Evolutionary conservation across 2,113 vertebrate genomes (phyloP).

Genomic region (Colius striatus): DNA sequence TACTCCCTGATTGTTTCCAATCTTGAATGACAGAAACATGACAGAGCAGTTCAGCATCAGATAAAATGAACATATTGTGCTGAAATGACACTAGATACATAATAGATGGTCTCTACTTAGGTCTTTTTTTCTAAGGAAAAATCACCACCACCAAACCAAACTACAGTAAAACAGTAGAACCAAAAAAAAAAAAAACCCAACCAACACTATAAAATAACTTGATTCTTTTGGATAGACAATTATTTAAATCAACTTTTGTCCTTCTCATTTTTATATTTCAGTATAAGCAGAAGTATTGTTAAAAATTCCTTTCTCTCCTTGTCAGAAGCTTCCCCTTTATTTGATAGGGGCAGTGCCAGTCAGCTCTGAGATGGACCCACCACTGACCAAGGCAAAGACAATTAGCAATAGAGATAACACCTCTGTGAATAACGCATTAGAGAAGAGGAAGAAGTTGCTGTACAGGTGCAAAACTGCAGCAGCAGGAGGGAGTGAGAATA

Average conservation of each 20-base stretch:
- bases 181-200: accelerated
- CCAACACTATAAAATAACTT: not conserved
- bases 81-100: not conserved
- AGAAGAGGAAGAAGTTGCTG: too few relatives aligned
- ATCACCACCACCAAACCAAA: not conserved
- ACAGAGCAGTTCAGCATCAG: not conserved
- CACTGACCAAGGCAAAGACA: too few relatives aligned
- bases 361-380: too few relatives aligned
- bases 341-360: too few relatives aligned
- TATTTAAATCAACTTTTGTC: accelerated
- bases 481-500: too few relatives aligned
- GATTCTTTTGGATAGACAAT: not conserved
- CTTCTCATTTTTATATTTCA: not conserved
- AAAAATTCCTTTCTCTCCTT: not conserved
- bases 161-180: too few relatives aligned
- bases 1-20: not conserved
- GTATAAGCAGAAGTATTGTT: not conserved
- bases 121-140: not conserved
- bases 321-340: too few relatives aligned
- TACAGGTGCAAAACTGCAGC: too few relatives aligned
- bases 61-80: not conserved
- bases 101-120: not conserved
- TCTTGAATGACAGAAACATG: not conserved
- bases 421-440: too few relatives aligned
- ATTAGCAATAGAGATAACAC: too few relatives aligned